Evolutionary conservation across 92 coral and sea anemone species (phyloP).

Genomic region (Meandrina meandrites): DNA sequence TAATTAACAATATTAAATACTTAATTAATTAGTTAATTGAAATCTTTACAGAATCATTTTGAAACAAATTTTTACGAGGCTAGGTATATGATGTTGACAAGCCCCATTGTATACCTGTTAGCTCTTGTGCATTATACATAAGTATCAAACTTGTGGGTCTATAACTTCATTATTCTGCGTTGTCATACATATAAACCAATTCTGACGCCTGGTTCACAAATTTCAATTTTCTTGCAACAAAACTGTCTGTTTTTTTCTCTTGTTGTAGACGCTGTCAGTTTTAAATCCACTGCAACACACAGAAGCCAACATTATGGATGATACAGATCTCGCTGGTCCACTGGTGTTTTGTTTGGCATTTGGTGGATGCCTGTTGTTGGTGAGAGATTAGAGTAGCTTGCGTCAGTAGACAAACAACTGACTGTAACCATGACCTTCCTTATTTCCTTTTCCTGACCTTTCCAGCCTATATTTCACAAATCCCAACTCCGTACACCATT

Average conservation of each 20-base stretch:
- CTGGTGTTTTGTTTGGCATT: conserved; percentile 87
- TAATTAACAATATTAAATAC: not conserved
- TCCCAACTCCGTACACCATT: no score
- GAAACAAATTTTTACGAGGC: not conserved
- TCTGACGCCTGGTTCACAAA: not conserved
- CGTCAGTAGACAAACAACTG: not conserved
- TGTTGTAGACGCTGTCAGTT: conserved; percentile 80
- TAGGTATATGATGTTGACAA: not conserved
- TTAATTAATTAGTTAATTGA: not conserved
- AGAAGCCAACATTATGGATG: conserved; percentile 90
- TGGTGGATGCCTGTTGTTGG: conserved; percentile 83
- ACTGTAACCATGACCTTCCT: not conserved
- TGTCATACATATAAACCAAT: not conserved
- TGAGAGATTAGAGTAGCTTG: conserved; percentile 13
- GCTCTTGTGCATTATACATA: not conserved
- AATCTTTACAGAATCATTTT: not conserved
- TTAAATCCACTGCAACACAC: conserved; percentile 87
- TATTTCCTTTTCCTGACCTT: no score
- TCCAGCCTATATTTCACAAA: no score
- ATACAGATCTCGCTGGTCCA: conserved; percentile 91
- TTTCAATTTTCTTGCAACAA: not conserved
- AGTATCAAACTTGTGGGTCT: not conserved
- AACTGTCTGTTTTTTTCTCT: not conserved
- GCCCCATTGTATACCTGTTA: not conserved
- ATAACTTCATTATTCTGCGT: not conserved